A percentile compares a stretch with the other conserved stretches of the same genome.
These are phyloP conservation scores for Aurelia coerulea DNA, from an alignment of 30 jellyfish, hydroid and myxozoan species.

Conservation along the genomic window DNA sequence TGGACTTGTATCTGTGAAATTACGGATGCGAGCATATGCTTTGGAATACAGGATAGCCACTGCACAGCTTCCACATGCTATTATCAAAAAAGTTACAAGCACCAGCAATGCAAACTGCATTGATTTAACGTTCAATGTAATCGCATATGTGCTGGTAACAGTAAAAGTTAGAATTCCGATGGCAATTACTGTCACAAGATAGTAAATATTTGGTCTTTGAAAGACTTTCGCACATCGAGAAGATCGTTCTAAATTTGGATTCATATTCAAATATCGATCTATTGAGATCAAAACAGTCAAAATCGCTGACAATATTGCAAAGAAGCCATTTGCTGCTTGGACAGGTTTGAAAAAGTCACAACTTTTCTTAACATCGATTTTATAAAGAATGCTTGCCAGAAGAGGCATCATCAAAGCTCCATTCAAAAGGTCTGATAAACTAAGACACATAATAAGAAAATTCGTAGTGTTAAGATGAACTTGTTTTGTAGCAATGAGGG, in stretches of 20 bases:
- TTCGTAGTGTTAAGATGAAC: background rate
- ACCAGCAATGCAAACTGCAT: background rate
- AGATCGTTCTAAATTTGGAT: background rate
- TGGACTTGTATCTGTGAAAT: background rate
- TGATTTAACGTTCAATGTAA: background rate
- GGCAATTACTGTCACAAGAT: background rate
- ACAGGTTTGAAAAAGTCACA: background rate
- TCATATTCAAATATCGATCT: constrained; percentile 2
- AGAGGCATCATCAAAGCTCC: constrained; percentile 4
- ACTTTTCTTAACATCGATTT: background rate
- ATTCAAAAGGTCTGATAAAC: too few species aligned
- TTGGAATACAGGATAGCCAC: background rate
- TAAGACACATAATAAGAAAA: background rate
- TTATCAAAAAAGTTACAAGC: background rate
- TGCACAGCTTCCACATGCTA: too few species aligned
- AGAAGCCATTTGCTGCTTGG: background rate
- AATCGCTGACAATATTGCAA: background rate
- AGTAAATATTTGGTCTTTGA: background rate
- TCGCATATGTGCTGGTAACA: background rate
- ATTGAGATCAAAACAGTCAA: background rate
- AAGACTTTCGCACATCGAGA: background rate
- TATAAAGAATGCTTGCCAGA: background rate
- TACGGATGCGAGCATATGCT: background rate
- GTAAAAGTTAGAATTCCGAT: background rate
- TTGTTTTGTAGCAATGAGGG: constrained; percentile 16